Percentiles rank a stretch among this genome's conserved stretches.
phyloP scores from a whole-genome alignment of 2,113 vertebrate species.

The Indri indri region DNA sequence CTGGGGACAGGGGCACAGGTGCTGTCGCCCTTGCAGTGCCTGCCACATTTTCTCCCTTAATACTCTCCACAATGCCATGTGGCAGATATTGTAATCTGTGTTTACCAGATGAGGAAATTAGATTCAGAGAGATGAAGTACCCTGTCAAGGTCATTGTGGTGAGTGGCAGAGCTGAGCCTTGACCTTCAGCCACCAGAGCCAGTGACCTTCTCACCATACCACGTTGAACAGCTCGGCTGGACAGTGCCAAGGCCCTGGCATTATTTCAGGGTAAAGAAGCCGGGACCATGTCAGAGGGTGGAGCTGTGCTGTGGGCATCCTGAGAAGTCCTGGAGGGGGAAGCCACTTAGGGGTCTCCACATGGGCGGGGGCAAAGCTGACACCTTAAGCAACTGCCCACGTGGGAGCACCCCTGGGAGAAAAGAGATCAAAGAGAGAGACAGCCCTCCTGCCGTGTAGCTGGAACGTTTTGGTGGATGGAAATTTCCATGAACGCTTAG shows the following conservation, averaged over 20 bases:
- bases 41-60: background rate
- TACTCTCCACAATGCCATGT: rapidly evolving
- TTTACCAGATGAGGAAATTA: background rate
- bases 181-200: background rate
- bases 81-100: rapidly evolving
- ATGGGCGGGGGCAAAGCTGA: background rate
- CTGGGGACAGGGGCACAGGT: background rate
- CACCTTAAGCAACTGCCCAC: conserved; percentile 9
- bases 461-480: background rate
- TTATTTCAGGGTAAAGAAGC: background rate
- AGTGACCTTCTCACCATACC: background rate
- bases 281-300: rapidly evolving
- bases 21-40: too few species aligned
- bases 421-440: conserved; percentile 56
- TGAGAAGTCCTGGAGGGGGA: background rate
- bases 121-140: background rate
- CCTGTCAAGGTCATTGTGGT: background rate
- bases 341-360: background rate
- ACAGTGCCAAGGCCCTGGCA: background rate
- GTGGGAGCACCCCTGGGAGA: background rate
- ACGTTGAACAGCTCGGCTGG: background rate
- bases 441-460: background rate
- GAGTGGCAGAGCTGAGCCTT: background rate
- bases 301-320: background rate
- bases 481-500: background rate